Conservation (phyloP, 2,888 invertebrate species). For the Candidula unifasciata region DNA sequence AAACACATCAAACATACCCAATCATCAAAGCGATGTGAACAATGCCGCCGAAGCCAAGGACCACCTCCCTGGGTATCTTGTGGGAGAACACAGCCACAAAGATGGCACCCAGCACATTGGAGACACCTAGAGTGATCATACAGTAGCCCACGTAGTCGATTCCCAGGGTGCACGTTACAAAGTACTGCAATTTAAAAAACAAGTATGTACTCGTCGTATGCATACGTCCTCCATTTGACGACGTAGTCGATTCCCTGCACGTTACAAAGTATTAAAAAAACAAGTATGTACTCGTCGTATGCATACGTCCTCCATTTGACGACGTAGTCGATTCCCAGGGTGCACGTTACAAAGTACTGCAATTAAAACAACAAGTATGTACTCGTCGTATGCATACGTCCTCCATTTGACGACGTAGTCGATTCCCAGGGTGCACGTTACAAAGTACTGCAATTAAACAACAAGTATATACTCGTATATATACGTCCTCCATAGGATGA, state of each 20-base stretch:
- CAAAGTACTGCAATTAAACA: slow-evolving; percentile 71
- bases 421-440: slow-evolving; percentile 75
- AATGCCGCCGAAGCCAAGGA: slow-evolving; percentile 73
- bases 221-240: slow-evolving; percentile 77
- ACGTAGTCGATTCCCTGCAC: slow-evolving; percentile 75
- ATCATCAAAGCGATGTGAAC: slow-evolving; percentile 71
- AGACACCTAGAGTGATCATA: slow-evolving; percentile 76
- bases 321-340: slow-evolving; percentile 74
- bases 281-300: no score
- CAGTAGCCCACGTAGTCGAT: slow-evolving; percentile 75
- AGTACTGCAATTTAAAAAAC: no score
- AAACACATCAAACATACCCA: slow-evolving; percentile 1
- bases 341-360: slow-evolving; percentile 77
- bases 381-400: slow-evolving; percentile 75
- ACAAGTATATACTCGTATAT: neutral
- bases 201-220: no score
- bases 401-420: slow-evolving; percentile 76
- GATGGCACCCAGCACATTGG: slow-evolving; percentile 73
- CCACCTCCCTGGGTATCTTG: slow-evolving; percentile 75
- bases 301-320: slow-evolving; percentile 78
- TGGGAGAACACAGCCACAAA: slow-evolving; percentile 72
- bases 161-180: slow-evolving; percentile 75
- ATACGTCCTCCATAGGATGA: no score
- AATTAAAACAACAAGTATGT: slow-evolving; percentile 73
- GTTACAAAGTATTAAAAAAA: slow-evolving; percentile 76